A percentile compares a stretch with the other conserved stretches of the same genome.
Conservation (phyloP, 2,113 vertebrate species). For the Fregetta grallaria region DNA sequence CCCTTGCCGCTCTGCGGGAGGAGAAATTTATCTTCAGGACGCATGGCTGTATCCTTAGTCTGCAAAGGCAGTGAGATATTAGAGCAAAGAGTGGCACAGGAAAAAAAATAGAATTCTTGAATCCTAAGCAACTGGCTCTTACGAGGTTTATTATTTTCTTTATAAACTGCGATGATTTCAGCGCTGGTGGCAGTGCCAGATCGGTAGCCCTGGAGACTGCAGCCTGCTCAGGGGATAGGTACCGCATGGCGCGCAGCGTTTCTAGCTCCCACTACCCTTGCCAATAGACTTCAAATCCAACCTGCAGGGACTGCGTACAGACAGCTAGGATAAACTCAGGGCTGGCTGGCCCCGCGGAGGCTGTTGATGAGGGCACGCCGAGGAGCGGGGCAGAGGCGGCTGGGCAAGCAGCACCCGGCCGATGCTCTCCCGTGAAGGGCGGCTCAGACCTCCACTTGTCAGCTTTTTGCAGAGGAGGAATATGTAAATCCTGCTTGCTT, state of each 20-base stretch:
- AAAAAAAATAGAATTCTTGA: no score
- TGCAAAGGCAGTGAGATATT: neutral
- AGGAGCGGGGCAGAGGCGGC: neutral
- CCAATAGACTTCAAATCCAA: neutral
- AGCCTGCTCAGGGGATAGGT: neutral
- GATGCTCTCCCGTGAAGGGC: neutral
- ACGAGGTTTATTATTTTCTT: neutral
- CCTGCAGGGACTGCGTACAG: neutral
- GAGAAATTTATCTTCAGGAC: neutral
- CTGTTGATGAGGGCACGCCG: neutral
- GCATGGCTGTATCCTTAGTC: neutral
- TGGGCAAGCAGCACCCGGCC: neutral
- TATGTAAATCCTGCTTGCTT: constrained; percentile 17
- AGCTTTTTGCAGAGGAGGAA: constrained; percentile 33
- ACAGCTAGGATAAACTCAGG: neutral
- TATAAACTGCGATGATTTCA: neutral
- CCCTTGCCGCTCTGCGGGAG: neutral
- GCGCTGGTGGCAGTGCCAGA: neutral
- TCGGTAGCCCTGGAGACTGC: neutral
- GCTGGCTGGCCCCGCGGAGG: neutral
- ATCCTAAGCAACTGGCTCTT: neutral
- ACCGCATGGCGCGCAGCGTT: neutral
- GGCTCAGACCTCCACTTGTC: constrained; percentile 29
- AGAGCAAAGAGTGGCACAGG: neutral
- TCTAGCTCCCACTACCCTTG: neutral